Conservation (phyloP, 2,888 invertebrate genomes). For the Myopa tessellatipennis region DNA sequence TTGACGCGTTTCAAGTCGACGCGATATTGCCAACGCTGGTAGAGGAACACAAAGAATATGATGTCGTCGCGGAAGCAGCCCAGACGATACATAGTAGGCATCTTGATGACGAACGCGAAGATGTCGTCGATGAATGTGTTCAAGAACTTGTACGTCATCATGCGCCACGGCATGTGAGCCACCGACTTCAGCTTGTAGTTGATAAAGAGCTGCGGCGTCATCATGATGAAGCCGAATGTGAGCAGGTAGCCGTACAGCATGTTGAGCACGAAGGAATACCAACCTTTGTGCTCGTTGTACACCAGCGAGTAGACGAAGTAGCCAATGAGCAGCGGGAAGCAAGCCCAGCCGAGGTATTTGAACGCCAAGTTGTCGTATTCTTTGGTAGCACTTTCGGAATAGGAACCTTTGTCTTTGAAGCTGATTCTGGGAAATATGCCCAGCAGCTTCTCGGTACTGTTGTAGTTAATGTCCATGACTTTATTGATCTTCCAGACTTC, state of each 20-base stretch:
- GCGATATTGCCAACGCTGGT: slow-evolving; percentile 98
- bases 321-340: slow-evolving; percentile 93
- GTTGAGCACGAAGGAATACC: slow-evolving; percentile 97
- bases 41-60: slow-evolving; percentile 98
- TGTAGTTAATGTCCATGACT: slow-evolving; percentile 85
- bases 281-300: slow-evolving; percentile 97
- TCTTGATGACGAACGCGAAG: slow-evolving; percentile 99
- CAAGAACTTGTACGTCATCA: slow-evolving; percentile 99
- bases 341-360: slow-evolving; percentile 94
- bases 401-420: slow-evolving; percentile 95
- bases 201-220: slow-evolving; percentile 99
- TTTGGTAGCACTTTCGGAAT: slow-evolving; percentile 92
- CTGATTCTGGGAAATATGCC: slow-evolving; percentile 83
- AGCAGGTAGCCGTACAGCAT: slow-evolving; percentile 98
- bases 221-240: slow-evolving; percentile 99
- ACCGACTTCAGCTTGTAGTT: slow-evolving; percentile 99
- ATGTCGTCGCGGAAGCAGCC: slow-evolving; percentile 99
- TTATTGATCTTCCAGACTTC: slow-evolving; percentile 99
- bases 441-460: slow-evolving; percentile 79
- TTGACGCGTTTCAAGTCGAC: slow-evolving; percentile 95
- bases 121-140: slow-evolving; percentile 99
- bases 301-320: slow-evolving; percentile 95
- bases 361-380: slow-evolving; percentile 96
- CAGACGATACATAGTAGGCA: slow-evolving; percentile 98
- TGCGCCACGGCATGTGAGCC: slow-evolving; percentile 99